A percentile compares a stretch with the other conserved stretches of the same genome.
Conservation (phyloP, 2,113 vertebrate genomes). For the Odontesthes bonariensis region DNA sequence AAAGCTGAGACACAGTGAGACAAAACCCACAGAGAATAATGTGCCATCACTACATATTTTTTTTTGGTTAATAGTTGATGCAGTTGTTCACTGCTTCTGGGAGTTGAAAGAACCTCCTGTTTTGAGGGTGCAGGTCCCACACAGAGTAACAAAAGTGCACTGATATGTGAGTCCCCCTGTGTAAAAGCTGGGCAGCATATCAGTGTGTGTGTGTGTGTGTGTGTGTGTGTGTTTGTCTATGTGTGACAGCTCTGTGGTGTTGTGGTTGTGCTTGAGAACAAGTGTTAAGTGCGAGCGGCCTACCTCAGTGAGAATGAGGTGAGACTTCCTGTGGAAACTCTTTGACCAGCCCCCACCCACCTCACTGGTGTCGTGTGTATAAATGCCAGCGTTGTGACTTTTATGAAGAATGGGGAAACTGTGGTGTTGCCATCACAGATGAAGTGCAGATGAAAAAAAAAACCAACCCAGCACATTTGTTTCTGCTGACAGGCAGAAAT, state of each 20-base stretch:
- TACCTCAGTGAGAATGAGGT: constrained; percentile 20
- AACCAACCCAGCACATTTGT: constrained; percentile 41
- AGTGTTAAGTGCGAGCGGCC: constrained; percentile 10
- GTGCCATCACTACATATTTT: too few species aligned
- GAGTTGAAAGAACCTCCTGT: constrained; percentile 19
- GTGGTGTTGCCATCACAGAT: constrained; percentile 15
- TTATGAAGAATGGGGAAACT: background rate
- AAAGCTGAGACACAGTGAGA: too few species aligned
- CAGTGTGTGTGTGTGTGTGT: background rate
- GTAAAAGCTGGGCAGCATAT: constrained; percentile 1
- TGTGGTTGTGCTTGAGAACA: constrained; percentile 5
- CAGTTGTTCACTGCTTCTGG: background rate
- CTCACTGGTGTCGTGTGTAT: background rate
- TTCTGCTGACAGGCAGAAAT: constrained; percentile 63
- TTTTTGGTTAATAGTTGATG: background rate
- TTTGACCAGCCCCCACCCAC: background rate
- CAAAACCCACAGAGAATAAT: too few species aligned
- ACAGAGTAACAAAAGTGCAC: constrained; percentile 35
- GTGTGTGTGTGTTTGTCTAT: constrained; percentile 9
- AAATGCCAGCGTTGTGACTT: background rate
- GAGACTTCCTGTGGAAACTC: constrained; percentile 31
- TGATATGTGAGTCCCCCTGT: constrained; percentile 29
- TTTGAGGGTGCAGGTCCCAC: background rate
- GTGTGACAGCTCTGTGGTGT: background rate
- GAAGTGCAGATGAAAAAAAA: constrained; percentile 52